These are phyloP conservation scores for Caloenas nicobarica DNA, from an alignment of 2,113 vertebrate species.

Conservation along the genomic window DNA sequence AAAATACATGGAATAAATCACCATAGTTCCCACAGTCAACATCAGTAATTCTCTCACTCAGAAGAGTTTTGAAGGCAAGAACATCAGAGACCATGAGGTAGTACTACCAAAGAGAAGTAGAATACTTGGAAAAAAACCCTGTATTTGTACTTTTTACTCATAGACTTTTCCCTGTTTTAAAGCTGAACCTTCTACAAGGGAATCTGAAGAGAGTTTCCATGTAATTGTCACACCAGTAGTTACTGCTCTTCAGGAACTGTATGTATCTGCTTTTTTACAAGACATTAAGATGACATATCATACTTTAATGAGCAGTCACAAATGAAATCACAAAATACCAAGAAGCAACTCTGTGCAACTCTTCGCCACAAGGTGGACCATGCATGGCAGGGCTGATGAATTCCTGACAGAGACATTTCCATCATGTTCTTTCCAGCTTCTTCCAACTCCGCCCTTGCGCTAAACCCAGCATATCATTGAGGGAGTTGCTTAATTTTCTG, in stretches of 20 bases:
- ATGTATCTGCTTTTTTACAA: background rate
- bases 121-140: background rate
- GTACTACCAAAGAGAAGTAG: background rate
- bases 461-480: background rate
- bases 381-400: background rate
- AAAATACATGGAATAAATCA: background rate
- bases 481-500: background rate
- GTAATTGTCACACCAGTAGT: background rate
- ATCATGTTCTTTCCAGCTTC: background rate
- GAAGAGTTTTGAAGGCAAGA: background rate
- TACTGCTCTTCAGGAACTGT: background rate
- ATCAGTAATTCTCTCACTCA: background rate
- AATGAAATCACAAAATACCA: background rate
- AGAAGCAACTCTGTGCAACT: background rate
- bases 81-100: background rate
- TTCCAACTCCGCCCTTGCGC: background rate
- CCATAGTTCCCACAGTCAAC: background rate
- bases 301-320: background rate
- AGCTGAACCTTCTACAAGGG: background rate
- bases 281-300: background rate
- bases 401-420: background rate
- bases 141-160: background rate
- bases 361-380: background rate
- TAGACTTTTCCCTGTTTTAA: background rate
- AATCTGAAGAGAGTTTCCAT: background rate